phyloP scores from a whole-genome alignment of 37 sponge, comb jelly and placozoan species.

The Beroe forskalii region DNA sequence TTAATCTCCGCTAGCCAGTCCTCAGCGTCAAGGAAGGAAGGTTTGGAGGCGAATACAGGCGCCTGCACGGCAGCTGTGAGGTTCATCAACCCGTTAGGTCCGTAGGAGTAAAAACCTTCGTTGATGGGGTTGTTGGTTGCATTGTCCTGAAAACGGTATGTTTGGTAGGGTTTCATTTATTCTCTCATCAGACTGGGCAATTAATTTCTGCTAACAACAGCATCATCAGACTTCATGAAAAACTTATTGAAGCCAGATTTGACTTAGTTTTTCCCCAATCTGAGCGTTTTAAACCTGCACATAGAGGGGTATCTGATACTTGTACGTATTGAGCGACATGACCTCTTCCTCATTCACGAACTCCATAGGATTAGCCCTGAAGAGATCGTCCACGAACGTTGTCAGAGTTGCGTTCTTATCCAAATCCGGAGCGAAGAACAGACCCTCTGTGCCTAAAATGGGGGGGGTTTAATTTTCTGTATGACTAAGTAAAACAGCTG shows the following conservation, averaged over 20 bases:
- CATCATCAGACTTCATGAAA: no score
- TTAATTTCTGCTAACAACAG: no score
- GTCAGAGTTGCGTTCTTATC: background rate
- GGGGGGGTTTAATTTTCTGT: no score
- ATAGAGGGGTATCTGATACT: slow-evolving; percentile 20
- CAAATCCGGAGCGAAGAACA: slow-evolving; percentile 6
- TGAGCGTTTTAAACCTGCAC: no score
- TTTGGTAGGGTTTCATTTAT: no score
- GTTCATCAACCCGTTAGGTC: slow-evolving; percentile 80
- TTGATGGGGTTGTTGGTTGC: slow-evolving; percentile 70
- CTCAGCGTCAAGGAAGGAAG: slow-evolving; percentile 89
- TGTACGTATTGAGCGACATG: background rate
- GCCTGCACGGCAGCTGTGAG: slow-evolving; percentile 69
- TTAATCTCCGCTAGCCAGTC: no score
- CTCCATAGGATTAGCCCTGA: slow-evolving; percentile 37
- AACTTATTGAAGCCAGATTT: no score
- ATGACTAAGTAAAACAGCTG: no score
- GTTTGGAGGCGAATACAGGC: slow-evolving; percentile 86
- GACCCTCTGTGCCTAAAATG: slow-evolving; percentile 29
- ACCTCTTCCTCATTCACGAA: background rate
- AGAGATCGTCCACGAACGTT: slow-evolving; percentile 43
- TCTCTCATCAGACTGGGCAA: no score
- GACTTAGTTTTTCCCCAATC: no score
- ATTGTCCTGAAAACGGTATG: no score
- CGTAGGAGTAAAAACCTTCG: slow-evolving; percentile 70